Conservation (phyloP, 1,140 invertebrate genomes). For the Oreohelix idahoensis region DNA sequence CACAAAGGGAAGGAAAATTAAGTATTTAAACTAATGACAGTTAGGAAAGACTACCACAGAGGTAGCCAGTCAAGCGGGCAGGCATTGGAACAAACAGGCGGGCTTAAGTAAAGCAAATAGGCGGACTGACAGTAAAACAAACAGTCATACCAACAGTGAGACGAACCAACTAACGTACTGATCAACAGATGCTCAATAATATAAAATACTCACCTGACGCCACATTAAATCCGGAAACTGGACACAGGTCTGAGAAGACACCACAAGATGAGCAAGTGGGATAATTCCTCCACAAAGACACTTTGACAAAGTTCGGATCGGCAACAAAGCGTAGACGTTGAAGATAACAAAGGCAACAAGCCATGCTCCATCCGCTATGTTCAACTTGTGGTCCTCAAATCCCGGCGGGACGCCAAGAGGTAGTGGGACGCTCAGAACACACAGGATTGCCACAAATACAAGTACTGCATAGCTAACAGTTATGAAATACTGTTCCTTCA, state of each 20-base stretch:
- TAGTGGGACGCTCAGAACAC: constrained; percentile 77
- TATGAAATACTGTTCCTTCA: constrained; percentile 79
- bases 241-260: constrained; percentile 59
- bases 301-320: constrained; percentile 85
- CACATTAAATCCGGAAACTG: constrained; percentile 59
- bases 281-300: constrained; percentile 82
- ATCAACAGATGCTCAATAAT: too few relatives aligned
- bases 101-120: too few relatives aligned
- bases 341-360: constrained; percentile 88
- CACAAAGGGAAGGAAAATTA: too few relatives aligned
- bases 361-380: constrained; percentile 86
- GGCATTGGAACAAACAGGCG: too few relatives aligned
- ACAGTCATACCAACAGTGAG: too few relatives aligned
- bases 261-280: constrained; percentile 81
- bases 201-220: constrained; percentile 63
- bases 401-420: constrained; percentile 74
- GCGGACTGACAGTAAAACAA: too few relatives aligned
- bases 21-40: too few relatives aligned
- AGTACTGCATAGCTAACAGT: constrained; percentile 82
- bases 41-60: too few relatives aligned
- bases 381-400: constrained; percentile 70
- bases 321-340: constrained; percentile 88
- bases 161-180: too few relatives aligned
- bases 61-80: too few relatives aligned
- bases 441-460: constrained; percentile 79